Percentiles rank a stretch among this genome's conserved stretches.
Evolutionary conservation across 2,888 invertebrate species (phyloP).

Genomic region (Yponomeuta plumbellus): DNA sequence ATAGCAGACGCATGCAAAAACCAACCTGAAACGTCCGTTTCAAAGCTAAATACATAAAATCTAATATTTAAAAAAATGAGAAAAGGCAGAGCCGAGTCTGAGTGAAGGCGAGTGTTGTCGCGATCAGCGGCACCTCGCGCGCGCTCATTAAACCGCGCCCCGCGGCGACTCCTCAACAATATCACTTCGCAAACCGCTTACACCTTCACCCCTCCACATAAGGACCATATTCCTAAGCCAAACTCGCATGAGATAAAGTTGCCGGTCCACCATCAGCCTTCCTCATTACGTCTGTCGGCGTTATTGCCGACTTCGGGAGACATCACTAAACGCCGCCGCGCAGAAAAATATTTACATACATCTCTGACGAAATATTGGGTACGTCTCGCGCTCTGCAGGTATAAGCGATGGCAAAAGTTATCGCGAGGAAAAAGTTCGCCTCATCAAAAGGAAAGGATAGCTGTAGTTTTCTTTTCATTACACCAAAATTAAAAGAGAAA

Average conservation of each 20-base stretch:
- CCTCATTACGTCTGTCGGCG: conserved; percentile 64
- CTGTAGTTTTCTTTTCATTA: too few species aligned
- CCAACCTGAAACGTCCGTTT: background rate
- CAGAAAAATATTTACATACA: conserved; percentile 65
- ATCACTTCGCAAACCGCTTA: background rate
- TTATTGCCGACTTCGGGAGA: conserved; percentile 56
- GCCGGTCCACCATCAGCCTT: conserved; percentile 37
- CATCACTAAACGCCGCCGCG: conserved; percentile 57
- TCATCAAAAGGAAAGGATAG: too few species aligned
- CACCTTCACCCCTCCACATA: background rate
- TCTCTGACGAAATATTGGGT: conserved; percentile 30
- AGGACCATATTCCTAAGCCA: background rate
- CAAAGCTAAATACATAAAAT: conserved; percentile 38
- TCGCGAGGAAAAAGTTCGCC: background rate
- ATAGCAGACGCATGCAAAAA: background rate
- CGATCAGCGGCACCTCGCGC: conserved; percentile 34
- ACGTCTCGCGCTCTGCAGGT: background rate
- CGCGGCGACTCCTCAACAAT: background rate
- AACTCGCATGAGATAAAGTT: background rate
- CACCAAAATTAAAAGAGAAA: too few species aligned
- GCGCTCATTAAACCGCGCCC: conserved; percentile 8
- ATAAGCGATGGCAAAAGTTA: background rate
- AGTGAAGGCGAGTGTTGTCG: conserved; percentile 22
- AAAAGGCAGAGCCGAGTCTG: conserved; percentile 36
- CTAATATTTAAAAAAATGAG: conserved; percentile 54